Percentiles rank a stretch among this genome's conserved stretches.
Evolutionary conservation across 2,888 invertebrate genomes (phyloP).

Genomic region (Ceramica pisi): DNA sequence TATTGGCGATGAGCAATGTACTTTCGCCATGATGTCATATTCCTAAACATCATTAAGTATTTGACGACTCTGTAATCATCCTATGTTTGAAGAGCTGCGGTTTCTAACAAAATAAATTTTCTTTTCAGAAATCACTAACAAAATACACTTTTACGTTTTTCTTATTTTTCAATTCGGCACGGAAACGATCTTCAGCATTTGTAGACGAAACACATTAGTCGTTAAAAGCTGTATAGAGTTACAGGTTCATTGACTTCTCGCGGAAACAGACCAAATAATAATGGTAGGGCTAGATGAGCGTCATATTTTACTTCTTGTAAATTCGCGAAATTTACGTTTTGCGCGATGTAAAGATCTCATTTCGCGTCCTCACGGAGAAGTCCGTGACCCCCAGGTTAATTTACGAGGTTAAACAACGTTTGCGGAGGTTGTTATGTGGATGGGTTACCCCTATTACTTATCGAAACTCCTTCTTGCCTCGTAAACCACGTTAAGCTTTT

Average conservation of each 20-base stretch:
- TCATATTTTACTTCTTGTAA: background rate
- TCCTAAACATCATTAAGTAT: background rate
- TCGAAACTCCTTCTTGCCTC: no score
- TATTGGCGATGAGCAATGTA: no score
- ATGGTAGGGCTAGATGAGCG: constrained; percentile 1
- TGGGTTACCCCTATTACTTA: no score
- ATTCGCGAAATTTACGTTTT: no score
- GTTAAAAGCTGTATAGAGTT: constrained; percentile 49
- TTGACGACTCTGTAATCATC: background rate
- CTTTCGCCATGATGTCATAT: no score
- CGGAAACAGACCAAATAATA: constrained; percentile 11
- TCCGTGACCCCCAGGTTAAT: background rate
- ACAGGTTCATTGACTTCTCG: constrained; percentile 42
- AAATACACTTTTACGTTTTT: constrained; percentile 18
- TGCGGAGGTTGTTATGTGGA: no score
- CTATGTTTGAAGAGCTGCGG: background rate
- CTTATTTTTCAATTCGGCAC: constrained; percentile 17
- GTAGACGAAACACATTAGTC: constrained; percentile 53
- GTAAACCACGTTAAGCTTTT: no score
- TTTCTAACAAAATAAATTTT: background rate
- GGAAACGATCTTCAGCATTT: constrained; percentile 28
- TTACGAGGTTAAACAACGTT: no score
- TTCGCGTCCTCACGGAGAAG: no score
- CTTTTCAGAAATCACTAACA: background rate
- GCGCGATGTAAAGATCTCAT: no score